phyloP scores from a whole-genome alignment of 92 coral and sea anemone species.

The Blastomussa wellsi region DNA sequence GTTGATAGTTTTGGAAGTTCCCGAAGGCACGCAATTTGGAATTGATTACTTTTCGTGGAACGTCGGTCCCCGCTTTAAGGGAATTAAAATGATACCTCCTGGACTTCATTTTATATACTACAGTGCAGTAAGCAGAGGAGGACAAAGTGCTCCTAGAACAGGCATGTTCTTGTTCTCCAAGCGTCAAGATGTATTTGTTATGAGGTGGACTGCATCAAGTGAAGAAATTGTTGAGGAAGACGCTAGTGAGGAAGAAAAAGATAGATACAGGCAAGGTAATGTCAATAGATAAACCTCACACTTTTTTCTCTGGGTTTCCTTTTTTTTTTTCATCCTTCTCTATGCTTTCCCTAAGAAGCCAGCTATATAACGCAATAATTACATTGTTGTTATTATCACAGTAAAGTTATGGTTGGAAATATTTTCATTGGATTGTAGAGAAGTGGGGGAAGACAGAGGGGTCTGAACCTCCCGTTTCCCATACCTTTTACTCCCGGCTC shows the following conservation, averaged over 20 bases:
- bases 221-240: constrained; percentile 79
- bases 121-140: constrained; percentile 83
- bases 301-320: not conserved
- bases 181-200: constrained; percentile 68
- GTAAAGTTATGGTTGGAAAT: too few species aligned
- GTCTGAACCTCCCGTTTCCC: too few species aligned
- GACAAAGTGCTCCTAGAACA: constrained; percentile 92
- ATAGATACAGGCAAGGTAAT: constrained; percentile 75
- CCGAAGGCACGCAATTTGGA: constrained; percentile 88
- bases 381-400: too few species aligned
- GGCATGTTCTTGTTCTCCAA: constrained; percentile 80
- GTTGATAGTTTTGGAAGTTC: constrained; percentile 78
- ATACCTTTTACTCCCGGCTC: too few species aligned
- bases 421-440: too few species aligned
- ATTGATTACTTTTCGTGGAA: constrained; percentile 93
- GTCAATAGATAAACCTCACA: not conserved
- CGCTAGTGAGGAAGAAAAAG: constrained; percentile 65
- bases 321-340: not conserved
- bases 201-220: constrained; percentile 74
- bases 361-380: too few species aligned
- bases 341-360: too few species aligned
- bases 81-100: constrained; percentile 97
- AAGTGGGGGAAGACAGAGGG: too few species aligned
- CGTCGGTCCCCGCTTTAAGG: constrained; percentile 86
- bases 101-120: constrained; percentile 89